Conservation (phyloP, 2,888 invertebrate genomes). For the Andrena fulva region DNA sequence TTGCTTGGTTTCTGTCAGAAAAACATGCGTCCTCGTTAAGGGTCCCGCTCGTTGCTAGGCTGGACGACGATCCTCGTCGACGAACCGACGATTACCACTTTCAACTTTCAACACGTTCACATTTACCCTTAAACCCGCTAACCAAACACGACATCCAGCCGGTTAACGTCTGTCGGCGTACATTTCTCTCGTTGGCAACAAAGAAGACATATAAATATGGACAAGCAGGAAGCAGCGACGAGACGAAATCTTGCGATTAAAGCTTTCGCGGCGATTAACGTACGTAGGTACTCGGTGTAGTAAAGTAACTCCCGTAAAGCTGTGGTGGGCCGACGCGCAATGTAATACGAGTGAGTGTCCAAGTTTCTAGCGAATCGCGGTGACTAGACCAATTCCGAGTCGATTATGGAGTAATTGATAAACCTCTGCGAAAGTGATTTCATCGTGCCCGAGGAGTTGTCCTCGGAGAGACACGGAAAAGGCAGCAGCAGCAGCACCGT, state of each 20-base stretch:
- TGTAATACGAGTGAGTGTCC: background rate
- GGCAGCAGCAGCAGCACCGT: background rate
- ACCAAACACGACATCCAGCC: constrained; percentile 38
- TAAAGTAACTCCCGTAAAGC: background rate
- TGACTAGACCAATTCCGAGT: background rate
- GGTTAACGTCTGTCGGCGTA: background rate
- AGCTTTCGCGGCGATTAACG: background rate
- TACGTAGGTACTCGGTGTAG: background rate
- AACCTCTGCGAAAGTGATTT: background rate
- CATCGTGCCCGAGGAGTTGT: constrained; percentile 2
- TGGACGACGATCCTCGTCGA: constrained; percentile 39
- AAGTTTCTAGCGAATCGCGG: background rate
- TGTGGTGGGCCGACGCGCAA: background rate
- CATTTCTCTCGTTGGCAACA: constrained; percentile 24
- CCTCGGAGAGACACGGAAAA: background rate
- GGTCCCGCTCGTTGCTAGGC: constrained; percentile 21
- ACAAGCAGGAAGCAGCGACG: constrained; percentile 64
- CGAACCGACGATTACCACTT: constrained; percentile 38
- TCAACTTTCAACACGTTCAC: constrained; percentile 41
- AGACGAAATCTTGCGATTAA: background rate
- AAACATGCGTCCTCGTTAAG: constrained; percentile 59
- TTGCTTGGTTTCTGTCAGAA: constrained; percentile 64
- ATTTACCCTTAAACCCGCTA: constrained; percentile 52
- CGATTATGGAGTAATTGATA: background rate
- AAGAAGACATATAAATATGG: constrained; percentile 45